A percentile compares a stretch with the other conserved stretches of the same genome.
These are phyloP conservation scores for Propsilocerus akamusi DNA, from an alignment of 1,140 invertebrate species.

Conservation along the genomic window DNA sequence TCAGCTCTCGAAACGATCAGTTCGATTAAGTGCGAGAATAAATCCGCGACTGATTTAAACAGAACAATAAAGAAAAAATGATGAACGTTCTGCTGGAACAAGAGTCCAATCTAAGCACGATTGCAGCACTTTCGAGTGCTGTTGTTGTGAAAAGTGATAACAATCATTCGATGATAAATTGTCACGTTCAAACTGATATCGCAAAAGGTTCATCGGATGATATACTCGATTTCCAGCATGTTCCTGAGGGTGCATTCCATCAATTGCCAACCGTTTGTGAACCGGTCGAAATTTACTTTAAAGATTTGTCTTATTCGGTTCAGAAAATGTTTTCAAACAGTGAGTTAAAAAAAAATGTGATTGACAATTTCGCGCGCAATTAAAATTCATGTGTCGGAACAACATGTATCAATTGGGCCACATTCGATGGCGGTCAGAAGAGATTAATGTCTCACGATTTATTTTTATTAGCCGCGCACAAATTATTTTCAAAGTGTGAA, in stretches of 20 bases:
- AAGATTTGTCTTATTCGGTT: neutral
- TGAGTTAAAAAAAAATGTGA: neutral
- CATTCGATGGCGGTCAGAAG: too few species aligned
- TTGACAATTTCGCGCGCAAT: conserved; percentile 6
- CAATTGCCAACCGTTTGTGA: neutral
- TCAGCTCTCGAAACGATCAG: neutral
- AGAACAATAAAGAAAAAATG: neutral
- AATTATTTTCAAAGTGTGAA: too few species aligned
- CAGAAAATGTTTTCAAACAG: neutral
- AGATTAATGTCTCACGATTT: too few species aligned
- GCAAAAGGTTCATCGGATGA: neutral
- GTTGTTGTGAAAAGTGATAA: neutral
- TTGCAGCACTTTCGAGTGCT: neutral
- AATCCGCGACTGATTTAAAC: neutral
- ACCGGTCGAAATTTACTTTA: neutral
- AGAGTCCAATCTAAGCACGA: neutral
- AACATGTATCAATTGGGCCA: too few species aligned
- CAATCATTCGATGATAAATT: neutral
- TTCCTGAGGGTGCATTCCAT: neutral
- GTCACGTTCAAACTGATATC: neutral
- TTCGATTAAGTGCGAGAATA: neutral
- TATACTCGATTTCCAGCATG: conserved; percentile 2
- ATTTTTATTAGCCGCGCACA: too few species aligned
- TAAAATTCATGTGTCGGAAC: too few species aligned
- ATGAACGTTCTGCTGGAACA: neutral